These are phyloP conservation scores for Neogobius melanostomus DNA, from an alignment of 2,113 vertebrate species.

Conservation along the genomic window DNA sequence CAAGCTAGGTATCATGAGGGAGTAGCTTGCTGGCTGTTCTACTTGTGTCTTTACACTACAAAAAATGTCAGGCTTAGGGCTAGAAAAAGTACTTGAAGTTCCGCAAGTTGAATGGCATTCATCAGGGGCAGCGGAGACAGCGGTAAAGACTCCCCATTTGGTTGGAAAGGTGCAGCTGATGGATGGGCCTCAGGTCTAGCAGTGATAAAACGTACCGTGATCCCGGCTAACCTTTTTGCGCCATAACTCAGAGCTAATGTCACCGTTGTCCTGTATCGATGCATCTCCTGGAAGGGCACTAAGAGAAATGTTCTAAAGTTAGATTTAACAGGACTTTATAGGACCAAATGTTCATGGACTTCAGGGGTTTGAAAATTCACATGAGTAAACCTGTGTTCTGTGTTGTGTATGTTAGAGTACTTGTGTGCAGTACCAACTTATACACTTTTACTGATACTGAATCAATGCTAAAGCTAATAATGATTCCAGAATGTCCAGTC, in stretches of 20 bases:
- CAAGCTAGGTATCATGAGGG: not conserved
- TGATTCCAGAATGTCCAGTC: no score
- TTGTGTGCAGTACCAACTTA: no score
- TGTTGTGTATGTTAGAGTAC: no score
- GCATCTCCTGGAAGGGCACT: not conserved
- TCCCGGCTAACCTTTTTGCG: constrained; percentile 5
- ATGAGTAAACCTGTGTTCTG: no score
- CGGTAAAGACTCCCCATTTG: not conserved
- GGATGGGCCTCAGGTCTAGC: constrained; percentile 3
- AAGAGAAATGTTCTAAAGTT: not conserved
- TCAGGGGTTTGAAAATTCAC: no score
- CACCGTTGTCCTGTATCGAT: constrained; percentile 1
- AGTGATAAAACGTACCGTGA: constrained; percentile 4
- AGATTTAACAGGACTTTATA: constrained; percentile 2
- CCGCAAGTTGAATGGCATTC: constrained; percentile 5
- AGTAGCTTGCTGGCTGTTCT: not conserved
- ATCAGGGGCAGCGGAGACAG: constrained; percentile 4
- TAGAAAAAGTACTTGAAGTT: not conserved
- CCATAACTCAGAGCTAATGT: constrained; percentile 3
- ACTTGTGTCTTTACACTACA: not conserved
- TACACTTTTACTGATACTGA: no score
- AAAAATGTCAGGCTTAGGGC: not conserved
- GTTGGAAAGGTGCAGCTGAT: constrained; percentile 10
- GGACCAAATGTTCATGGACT: not conserved
- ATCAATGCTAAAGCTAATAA: no score